A percentile compares a stretch with the other conserved stretches of the same genome.
These are phyloP conservation scores for Brachypodius melanocephalos DNA, from an alignment of 2,113 vertebrate genomes.

Conservation along the genomic window DNA sequence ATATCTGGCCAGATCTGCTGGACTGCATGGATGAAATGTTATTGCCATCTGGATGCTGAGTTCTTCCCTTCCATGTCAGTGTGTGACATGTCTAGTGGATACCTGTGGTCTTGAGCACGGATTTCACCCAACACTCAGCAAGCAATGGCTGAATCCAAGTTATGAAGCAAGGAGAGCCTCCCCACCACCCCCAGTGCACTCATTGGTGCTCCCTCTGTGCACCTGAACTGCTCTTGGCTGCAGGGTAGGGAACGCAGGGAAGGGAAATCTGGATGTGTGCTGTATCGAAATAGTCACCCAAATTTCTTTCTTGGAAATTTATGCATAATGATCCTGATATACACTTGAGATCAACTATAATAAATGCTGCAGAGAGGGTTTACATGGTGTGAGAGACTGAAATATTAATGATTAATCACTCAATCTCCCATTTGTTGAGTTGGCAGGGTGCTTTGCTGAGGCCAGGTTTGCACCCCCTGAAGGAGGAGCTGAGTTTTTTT, in stretches of 20 bases:
- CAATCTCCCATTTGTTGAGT: not conserved
- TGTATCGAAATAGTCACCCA: not conserved
- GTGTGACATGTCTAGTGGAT: not conserved
- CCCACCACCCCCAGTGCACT: accelerated
- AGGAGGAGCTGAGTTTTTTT: not conserved
- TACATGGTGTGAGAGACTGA: not conserved
- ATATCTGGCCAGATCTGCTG: not conserved
- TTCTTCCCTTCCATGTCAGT: not conserved
- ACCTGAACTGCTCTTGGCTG: not conserved
- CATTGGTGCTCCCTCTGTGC: not conserved
- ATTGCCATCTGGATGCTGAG: not conserved
- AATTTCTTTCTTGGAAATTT: not conserved
- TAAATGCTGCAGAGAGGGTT: not conserved
- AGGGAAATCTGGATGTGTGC: not conserved
- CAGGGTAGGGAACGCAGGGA: not conserved
- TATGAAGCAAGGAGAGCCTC: not conserved
- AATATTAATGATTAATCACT: not conserved
- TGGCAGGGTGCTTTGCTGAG: not conserved
- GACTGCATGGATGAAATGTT: accelerated
- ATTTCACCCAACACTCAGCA: not conserved
- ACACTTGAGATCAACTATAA: not conserved
- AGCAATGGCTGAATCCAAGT: not conserved
- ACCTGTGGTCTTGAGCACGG: not conserved
- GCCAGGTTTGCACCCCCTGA: not conserved
- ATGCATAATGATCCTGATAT: not conserved